Conservation (phyloP, 2,797 vertebrate species). For the Adrianichthys oophorus region DNA sequence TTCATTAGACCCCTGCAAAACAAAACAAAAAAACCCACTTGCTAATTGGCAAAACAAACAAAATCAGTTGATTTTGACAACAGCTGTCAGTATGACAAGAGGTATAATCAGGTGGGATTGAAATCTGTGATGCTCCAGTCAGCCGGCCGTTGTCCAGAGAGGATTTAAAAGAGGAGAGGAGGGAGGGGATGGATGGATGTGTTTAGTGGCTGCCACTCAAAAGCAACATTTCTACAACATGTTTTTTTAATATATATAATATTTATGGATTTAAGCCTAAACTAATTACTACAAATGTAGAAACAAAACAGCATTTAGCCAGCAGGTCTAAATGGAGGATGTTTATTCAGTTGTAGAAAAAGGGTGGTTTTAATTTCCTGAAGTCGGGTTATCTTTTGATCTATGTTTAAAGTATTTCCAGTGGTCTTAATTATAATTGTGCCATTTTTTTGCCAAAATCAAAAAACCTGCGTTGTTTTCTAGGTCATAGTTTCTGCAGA, state of each 20-base stretch:
- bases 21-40: conserved; percentile 57
- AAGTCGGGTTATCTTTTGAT: too few relatives aligned
- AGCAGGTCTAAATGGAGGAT: too few relatives aligned
- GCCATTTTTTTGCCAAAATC: too few relatives aligned
- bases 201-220: conserved; percentile 69
- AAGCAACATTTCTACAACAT: conserved; percentile 50
- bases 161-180: conserved; percentile 59
- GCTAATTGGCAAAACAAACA: conserved; percentile 75
- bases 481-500: too few relatives aligned
- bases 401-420: too few relatives aligned
- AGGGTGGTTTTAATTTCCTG: too few relatives aligned
- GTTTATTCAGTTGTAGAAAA: too few relatives aligned
- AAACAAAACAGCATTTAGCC: too few relatives aligned
- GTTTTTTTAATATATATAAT: conserved; percentile 23
- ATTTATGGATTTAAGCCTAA: too few relatives aligned
- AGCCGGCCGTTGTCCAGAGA: conserved; percentile 71
- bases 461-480: too few relatives aligned
- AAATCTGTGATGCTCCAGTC: conserved; percentile 75
- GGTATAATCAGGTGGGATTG: conserved; percentile 79
- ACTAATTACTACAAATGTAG: too few relatives aligned
- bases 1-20: not conserved
- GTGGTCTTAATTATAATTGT: too few relatives aligned
- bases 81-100: conserved; percentile 76
- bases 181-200: conserved; percentile 2
- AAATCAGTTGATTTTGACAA: conserved; percentile 64